phyloP scores from a whole-genome alignment of 2,113 vertebrate species.

The Zapus hudsonius region DNA sequence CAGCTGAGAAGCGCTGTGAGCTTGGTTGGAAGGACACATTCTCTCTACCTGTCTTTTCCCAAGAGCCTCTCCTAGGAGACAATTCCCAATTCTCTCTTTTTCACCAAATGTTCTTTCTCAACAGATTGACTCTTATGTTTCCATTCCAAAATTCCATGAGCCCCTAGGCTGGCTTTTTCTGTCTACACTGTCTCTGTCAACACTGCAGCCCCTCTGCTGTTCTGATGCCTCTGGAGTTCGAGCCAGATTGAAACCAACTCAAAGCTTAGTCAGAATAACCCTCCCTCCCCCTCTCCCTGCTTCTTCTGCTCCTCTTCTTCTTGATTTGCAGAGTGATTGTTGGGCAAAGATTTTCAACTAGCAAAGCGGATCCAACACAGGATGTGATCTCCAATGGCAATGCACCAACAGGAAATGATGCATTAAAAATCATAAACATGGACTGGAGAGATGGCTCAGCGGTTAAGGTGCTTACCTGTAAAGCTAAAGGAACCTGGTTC shows the following conservation, averaged over 20 bases:
- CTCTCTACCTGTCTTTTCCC: background rate
- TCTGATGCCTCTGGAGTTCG: background rate
- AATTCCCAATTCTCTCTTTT: background rate
- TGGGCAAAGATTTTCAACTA: conserved; percentile 6
- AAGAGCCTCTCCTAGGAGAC: background rate
- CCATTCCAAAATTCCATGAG: background rate
- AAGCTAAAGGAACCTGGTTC: too few species aligned
- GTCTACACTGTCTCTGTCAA: background rate
- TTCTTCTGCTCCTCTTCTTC: background rate
- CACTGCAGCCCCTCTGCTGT: background rate
- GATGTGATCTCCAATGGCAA: background rate
- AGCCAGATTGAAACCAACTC: background rate
- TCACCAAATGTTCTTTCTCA: background rate
- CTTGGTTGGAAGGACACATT: too few species aligned
- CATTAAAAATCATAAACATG: background rate
- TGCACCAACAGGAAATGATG: background rate
- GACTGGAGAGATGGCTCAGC: too few species aligned
- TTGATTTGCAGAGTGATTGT: conserved; percentile 1
- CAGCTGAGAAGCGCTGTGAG: too few species aligned
- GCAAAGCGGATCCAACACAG: background rate
- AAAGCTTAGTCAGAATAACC: background rate
- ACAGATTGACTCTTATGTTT: background rate
- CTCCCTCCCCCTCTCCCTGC: background rate
- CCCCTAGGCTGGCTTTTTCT: background rate
- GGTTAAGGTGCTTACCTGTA: too few species aligned